Evolutionary conservation across 1,140 invertebrate genomes (phyloP), one percentile per base, ranked within the genome.

Genomic region (Bombus cullumanus): DNA sequence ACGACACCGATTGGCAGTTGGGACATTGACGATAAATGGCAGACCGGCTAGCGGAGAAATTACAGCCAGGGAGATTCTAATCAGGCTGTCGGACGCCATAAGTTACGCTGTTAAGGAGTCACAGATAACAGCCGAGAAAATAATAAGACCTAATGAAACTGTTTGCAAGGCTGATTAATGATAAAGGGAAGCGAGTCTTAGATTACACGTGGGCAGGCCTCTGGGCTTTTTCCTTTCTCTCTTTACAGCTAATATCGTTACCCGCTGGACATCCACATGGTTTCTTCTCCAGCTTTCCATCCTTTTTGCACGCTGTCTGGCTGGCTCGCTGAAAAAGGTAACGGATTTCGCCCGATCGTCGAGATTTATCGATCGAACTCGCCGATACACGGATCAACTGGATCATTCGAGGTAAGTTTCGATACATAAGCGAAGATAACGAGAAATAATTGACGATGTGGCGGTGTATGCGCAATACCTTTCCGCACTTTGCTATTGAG

Each of bases 81-180:
- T 87, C 82, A 31, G 62, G 31, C 79, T 89, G 83, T 88, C 83
- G 80, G 87, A 89, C 64, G 80, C 69, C 75, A 86, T 86, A 88
- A 88, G 75, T 90, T 81, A 88, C 68, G 43, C 77, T 78, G 74
- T 86, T 83, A 88, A 90, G 62, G 59, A 39, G 37, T n/a, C 31
- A 13, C 57, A 28, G 78, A 86, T 79, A 88, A 86, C 66, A 41
- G n/a, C 69, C 41, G 68, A 66, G 66, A 85, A 88, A 81, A 83
- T 89, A 90, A 91, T 90, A 78, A 86, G 57, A n/a, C 79, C 75
- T 85, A 86, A 91, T 91, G 83, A 79, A 91, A 88, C 82, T 91
- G 85, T 90, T 88, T 90, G 79, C 78, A 91, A 86, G 89, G 85
- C 87, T 87, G 90, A 89, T 89, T 91, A 90, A 90, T 87, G 85